Evolutionary conservation across 2,888 invertebrate genomes (phyloP).

Genomic region (Drosophila conformis): DNA sequence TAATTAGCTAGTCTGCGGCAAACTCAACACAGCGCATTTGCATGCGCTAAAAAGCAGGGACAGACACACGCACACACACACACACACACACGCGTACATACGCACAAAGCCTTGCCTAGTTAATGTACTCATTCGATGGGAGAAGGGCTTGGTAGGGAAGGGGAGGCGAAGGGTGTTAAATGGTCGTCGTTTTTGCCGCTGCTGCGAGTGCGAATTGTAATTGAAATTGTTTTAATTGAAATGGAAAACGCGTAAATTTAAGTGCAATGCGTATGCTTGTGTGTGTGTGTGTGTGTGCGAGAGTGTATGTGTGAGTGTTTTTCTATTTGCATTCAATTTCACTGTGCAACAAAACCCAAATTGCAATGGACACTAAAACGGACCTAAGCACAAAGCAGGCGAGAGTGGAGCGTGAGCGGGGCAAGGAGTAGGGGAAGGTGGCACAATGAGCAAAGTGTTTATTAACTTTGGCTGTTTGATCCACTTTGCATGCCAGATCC

Average conservation of each 20-base stretch:
- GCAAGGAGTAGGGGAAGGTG: neutral
- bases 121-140: slow-evolving; percentile 50
- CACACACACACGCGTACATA: neutral
- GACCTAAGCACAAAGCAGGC: slow-evolving; percentile 6
- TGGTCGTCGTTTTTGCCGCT: slow-evolving; percentile 26
- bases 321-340: slow-evolving; percentile 80
- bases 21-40: slow-evolving; percentile 61
- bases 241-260: slow-evolving; percentile 77
- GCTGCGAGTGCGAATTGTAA: slow-evolving; percentile 26
- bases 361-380: slow-evolving; percentile 71
- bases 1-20: slow-evolving; percentile 66
- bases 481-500: slow-evolving; percentile 67
- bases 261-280: slow-evolving; percentile 54
- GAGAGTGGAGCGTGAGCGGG: neutral
- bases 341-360: slow-evolving; percentile 73
- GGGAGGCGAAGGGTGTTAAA: slow-evolving; percentile 38
- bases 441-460: slow-evolving; percentile 66
- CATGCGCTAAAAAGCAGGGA: slow-evolving; percentile 61
- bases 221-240: slow-evolving; percentile 76
- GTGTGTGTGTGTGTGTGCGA: slow-evolving; percentile 13
- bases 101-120: slow-evolving; percentile 58
- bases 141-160: slow-evolving; percentile 7
- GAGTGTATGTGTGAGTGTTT: slow-evolving; percentile 43
- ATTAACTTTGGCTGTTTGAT: slow-evolving; percentile 78
- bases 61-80: neutral